A percentile compares a stretch with the other conserved stretches of the same genome.
Evolutionary conservation across 2,113 vertebrate genomes (phyloP).

Genomic region (Redunca redunca): DNA sequence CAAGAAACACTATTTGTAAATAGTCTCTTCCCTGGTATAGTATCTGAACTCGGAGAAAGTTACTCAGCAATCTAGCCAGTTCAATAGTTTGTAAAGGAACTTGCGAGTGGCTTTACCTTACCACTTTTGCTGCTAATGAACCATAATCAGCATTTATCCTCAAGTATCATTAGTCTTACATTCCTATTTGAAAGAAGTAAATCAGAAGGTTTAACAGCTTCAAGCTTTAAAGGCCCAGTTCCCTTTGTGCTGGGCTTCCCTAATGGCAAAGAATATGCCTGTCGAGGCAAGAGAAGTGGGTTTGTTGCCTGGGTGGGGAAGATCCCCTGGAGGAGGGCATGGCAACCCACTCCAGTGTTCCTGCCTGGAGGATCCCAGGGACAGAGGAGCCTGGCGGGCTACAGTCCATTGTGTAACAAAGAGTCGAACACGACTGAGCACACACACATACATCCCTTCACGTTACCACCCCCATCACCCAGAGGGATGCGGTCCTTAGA

Average conservation of each 20-base stretch:
- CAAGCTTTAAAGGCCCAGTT: background rate
- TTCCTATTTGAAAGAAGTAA: slow-evolving; percentile 60
- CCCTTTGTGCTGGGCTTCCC: background rate
- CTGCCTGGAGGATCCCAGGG: background rate
- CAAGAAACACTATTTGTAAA: slow-evolving; percentile 45
- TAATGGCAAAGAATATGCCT: background rate
- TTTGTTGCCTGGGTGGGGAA: background rate
- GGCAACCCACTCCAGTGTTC: background rate
- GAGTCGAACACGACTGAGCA: background rate
- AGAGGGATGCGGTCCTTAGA: background rate
- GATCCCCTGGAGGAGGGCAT: background rate
- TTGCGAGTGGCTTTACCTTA: slow-evolving; percentile 8
- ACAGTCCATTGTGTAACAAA: background rate
- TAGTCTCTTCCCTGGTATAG: background rate
- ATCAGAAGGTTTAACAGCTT: slow-evolving; percentile 46
- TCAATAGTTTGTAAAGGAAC: background rate
- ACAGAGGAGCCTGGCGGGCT: background rate
- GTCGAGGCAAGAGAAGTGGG: background rate
- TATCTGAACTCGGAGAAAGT: slow-evolving; percentile 40
- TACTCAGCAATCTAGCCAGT: slow-evolving; percentile 2
- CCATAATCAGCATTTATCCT: slow-evolving; percentile 52
- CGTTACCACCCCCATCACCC: background rate
- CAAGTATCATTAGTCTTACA: slow-evolving; percentile 54
- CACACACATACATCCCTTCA: background rate
- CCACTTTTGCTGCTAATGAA: slow-evolving; percentile 57